Evolutionary conservation across 2,113 vertebrate genomes (phyloP).

Genomic region (Notechis scutatus): DNA sequence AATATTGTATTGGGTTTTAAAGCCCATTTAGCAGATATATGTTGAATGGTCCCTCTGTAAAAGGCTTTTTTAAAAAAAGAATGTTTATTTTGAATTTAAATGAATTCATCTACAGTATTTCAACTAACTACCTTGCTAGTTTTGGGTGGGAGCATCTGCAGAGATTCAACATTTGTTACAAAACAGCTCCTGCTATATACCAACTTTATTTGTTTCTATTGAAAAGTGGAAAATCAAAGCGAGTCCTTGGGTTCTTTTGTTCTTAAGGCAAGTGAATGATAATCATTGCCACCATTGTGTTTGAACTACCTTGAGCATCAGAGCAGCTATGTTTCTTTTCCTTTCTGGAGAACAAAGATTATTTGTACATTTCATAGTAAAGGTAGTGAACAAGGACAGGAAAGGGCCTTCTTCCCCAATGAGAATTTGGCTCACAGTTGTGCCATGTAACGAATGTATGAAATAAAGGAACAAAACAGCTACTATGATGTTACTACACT

Average conservation of each 20-base stretch:
- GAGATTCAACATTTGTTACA: not conserved
- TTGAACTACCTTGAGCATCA: not conserved
- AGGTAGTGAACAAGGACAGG: not conserved
- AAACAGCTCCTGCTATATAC: not conserved
- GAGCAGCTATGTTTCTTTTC: not conserved
- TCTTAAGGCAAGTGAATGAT: not conserved
- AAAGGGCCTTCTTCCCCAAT: not conserved
- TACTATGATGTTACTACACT: not conserved
- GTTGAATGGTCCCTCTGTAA: not conserved
- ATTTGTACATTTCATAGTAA: not conserved
- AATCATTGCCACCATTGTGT: not conserved
- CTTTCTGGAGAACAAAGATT: not conserved
- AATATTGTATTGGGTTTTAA: not conserved
- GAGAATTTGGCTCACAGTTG: not conserved
- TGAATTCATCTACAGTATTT: not conserved
- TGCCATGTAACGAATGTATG: not conserved
- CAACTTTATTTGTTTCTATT: not conserved
- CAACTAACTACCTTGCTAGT: not conserved
- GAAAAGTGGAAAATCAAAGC: not conserved
- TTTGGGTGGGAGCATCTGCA: not conserved
- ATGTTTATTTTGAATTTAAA: not conserved
- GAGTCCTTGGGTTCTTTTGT: not conserved
- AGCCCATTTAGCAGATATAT: not conserved
- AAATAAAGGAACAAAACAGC: not conserved
- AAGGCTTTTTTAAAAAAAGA: not conserved